Conservation (phyloP, 2,888 invertebrate genomes). For the Yponomeuta evonymella region DNA sequence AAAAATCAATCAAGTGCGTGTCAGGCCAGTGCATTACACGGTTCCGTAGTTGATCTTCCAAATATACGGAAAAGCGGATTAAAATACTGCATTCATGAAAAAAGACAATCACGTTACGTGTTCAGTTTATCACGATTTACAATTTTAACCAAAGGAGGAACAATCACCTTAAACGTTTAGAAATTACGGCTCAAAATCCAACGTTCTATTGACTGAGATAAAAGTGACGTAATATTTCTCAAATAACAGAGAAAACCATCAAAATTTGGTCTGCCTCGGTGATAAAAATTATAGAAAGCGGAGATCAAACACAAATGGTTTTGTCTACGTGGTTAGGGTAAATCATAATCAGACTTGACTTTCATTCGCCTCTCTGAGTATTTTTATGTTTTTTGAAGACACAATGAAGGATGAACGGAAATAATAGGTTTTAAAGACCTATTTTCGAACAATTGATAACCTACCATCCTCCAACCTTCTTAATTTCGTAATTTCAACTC, state of each 20-base stretch:
- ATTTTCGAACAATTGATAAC: too few species aligned
- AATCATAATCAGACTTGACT: conserved; percentile 9
- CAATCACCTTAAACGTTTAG: background rate
- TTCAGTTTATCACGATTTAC: background rate
- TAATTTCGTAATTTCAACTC: too few species aligned
- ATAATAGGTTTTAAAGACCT: background rate
- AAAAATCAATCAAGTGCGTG: too few species aligned
- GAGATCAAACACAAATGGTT: background rate
- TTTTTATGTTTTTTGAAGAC: background rate
- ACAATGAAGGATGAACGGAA: background rate
- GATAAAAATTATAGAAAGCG: background rate
- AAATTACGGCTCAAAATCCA: background rate
- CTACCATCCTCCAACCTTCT: too few species aligned
- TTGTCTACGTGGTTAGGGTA: conserved; percentile 9
- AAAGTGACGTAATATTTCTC: background rate
- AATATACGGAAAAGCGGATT: background rate
- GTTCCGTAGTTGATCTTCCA: too few species aligned
- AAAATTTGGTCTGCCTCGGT: background rate
- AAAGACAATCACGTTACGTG: background rate
- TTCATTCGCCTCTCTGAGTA: background rate
- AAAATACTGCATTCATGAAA: background rate
- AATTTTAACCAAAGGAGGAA: background rate
- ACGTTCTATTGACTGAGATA: background rate
- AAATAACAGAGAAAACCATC: background rate
- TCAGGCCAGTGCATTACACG: too few species aligned